Conservation (phyloP, 30 jellyfish, hydroid and myxozoan genomes). For the Haliclystus octoradiatus region DNA sequence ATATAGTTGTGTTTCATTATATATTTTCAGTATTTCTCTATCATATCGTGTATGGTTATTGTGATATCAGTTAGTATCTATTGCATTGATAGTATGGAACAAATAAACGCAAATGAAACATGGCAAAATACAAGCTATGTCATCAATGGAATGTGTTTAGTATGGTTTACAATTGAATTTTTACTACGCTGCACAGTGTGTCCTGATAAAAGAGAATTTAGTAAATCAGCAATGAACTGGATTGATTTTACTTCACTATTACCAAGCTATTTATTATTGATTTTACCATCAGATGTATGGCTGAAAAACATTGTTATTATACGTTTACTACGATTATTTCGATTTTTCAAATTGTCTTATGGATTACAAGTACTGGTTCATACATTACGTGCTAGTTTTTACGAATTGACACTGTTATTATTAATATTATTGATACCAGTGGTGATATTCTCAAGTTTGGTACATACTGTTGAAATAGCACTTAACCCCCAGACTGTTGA, state of each 20-base stretch:
- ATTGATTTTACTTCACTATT: constrained; percentile 69
- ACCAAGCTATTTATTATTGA: constrained; percentile 51
- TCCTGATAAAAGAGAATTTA: constrained; percentile 52
- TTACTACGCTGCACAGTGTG: constrained; percentile 51
- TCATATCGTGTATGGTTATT: constrained; percentile 75
- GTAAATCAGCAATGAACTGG: constrained; percentile 71
- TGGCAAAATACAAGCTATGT: constrained; percentile 22
- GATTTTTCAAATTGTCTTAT: constrained; percentile 80
- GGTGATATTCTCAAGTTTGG: constrained; percentile 81
- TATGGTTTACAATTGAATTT: constrained; percentile 73
- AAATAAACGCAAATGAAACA: constrained; percentile 1
- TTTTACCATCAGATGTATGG: constrained; percentile 15
- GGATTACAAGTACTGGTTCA: constrained; percentile 91
- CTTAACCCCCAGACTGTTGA: constrained; percentile 6
- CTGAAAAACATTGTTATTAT: constrained; percentile 54
- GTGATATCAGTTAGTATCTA: constrained; percentile 64
- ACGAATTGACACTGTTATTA: constrained; percentile 65
- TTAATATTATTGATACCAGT: constrained; percentile 79
- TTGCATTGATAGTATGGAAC: constrained; percentile 67
- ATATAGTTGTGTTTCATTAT: too few species aligned
- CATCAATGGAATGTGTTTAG: constrained; percentile 52
- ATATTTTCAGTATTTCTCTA: constrained; percentile 73
- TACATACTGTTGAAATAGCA: constrained; percentile 55
- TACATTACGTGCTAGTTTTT: constrained; percentile 79
- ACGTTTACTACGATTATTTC: constrained; percentile 66